These are phyloP conservation scores for Pseudomyrmex gracilis DNA, from an alignment of 1,140 invertebrate species.

Conservation along the genomic window DNA sequence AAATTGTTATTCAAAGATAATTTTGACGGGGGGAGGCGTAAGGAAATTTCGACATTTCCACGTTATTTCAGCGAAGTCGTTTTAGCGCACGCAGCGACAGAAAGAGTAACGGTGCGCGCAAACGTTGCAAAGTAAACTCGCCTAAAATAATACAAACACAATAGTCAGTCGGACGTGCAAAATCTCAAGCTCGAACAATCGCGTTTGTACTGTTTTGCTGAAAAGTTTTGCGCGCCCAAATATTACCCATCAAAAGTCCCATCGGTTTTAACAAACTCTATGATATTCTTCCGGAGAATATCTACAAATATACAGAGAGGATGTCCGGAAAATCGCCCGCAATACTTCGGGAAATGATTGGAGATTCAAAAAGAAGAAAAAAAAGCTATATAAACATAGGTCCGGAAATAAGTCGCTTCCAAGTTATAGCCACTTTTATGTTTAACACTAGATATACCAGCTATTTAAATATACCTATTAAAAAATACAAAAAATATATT, in stretches of 20 bases:
- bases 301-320: no score
- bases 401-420: no score
- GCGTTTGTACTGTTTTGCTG: not conserved
- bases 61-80: slow-evolving; percentile 9
- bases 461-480: no score
- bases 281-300: no score
- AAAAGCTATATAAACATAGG: no score
- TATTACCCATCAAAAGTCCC: not conserved
- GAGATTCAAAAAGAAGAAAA: no score
- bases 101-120: slow-evolving; percentile 9
- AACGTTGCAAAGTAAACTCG: not conserved
- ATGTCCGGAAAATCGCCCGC: no score
- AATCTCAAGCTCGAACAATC: not conserved
- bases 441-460: no score
- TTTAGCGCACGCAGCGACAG: not conserved
- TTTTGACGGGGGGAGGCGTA: not conserved
- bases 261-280: not conserved
- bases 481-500: no score
- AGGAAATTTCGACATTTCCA: slow-evolving; percentile 29
- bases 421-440: no score
- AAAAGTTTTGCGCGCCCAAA: not conserved
- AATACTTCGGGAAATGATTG: no score
- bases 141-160: slow-evolving; percentile 47
- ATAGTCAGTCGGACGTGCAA: not conserved
- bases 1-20: slow-evolving; percentile 61